Percentiles rank a stretch among this genome's conserved stretches.
phyloP scores from a whole-genome alignment of 1,140 invertebrate species.

The Drosophila orosa region DNA sequence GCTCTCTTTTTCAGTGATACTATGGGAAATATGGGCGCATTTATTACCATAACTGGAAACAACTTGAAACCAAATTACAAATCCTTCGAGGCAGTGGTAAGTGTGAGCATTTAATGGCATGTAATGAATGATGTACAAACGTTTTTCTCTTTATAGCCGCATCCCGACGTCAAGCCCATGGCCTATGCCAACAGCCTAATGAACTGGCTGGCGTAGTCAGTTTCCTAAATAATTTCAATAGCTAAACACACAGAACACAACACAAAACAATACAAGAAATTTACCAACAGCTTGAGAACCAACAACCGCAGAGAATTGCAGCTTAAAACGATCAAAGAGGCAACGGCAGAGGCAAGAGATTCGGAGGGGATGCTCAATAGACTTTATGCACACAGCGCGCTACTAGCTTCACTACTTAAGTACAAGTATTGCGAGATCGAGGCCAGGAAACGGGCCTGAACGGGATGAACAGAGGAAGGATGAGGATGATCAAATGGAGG shows the following conservation, averaged over 20 bases:
- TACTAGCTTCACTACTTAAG: constrained; percentile 51
- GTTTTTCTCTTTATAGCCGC: constrained; percentile 89
- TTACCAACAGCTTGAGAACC: constrained; percentile 64
- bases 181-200: constrained; percentile 93
- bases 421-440: constrained; percentile 47
- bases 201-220: constrained; percentile 80
- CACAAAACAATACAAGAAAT: constrained; percentile 41
- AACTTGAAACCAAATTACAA: constrained; percentile 95
- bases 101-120: constrained; percentile 9
- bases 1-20: constrained; percentile 92
- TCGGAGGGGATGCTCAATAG: constrained; percentile 53
- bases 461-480: not conserved
- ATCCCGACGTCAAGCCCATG: constrained; percentile 99
- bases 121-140: not conserved
- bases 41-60: constrained; percentile 97
- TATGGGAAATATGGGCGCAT: constrained; percentile 99
- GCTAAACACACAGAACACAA: constrained; percentile 59
- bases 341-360: constrained; percentile 17
- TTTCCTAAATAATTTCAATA: constrained; percentile 60
- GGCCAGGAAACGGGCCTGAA: not conserved
- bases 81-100: constrained; percentile 94
- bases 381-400: constrained; percentile 52
- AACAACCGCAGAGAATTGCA: constrained; percentile 51
- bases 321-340: constrained; percentile 43
- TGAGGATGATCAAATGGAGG: constrained; percentile 29